Percentiles rank a stretch among this genome's conserved stretches.
These are phyloP conservation scores for Cybosia mesomella DNA, from an alignment of 2,888 invertebrate species.

Conservation along the genomic window DNA sequence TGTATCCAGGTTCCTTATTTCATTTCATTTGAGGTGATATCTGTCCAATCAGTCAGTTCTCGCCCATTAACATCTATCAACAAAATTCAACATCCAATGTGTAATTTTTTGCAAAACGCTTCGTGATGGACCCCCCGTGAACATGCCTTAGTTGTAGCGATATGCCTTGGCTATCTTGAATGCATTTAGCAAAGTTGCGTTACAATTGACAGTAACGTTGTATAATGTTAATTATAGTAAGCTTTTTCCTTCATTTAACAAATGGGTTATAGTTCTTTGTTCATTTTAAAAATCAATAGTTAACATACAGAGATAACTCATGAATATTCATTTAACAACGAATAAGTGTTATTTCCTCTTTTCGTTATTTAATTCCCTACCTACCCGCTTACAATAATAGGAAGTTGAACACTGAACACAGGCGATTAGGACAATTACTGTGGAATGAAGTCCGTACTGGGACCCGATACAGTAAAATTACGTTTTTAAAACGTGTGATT, in stretches of 20 bases:
- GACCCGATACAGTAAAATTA: not conserved
- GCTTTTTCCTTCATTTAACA: not conserved
- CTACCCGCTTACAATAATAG: not conserved
- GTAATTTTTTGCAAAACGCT: not conserved
- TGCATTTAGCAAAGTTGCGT: not conserved
- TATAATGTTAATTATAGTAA: not conserved
- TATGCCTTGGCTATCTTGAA: not conserved
- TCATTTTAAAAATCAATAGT: not conserved
- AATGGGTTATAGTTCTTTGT: not conserved
- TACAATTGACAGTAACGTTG: not conserved
- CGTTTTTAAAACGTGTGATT: too few species aligned
- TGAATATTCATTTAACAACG: too few species aligned
- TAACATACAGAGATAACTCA: not conserved
- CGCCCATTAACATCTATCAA: too few species aligned
- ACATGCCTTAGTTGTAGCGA: slow-evolving; percentile 13
- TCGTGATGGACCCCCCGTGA: too few species aligned
- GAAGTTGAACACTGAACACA: not conserved
- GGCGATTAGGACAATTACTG: not conserved
- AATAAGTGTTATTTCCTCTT: not conserved
- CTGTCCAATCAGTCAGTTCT: too few species aligned
- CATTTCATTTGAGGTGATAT: not conserved
- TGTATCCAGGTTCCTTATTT: not conserved
- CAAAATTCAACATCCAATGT: not conserved
- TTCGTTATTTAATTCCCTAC: not conserved
- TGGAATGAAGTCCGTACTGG: not conserved